A percentile compares a stretch with the other conserved stretches of the same genome.
Conservation (phyloP, 2,113 vertebrate species). For the Atherinomorus stipes region DNA sequence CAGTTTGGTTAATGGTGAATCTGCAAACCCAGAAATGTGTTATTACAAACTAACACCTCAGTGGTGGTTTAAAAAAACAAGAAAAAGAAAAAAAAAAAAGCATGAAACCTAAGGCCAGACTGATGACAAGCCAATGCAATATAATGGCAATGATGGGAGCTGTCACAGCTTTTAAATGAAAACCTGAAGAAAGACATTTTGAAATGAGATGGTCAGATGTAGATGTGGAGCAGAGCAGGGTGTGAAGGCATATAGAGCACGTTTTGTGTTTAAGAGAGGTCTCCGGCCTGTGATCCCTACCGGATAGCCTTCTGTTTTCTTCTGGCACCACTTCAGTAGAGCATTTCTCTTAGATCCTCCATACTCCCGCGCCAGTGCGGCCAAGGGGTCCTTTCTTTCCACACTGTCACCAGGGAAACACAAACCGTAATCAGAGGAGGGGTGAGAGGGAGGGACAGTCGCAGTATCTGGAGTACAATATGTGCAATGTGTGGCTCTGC, state of each 20-base stretch:
- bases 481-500: not conserved
- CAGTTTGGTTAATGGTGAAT: conserved; percentile 29
- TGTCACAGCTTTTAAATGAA: conserved; percentile 39
- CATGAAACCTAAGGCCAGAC: conserved; percentile 10
- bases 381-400: conserved; percentile 96
- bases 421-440: conserved; percentile 43
- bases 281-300: conserved; percentile 82
- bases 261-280: conserved; percentile 46
- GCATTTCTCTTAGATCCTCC: conserved; percentile 98
- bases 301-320: conserved; percentile 96
- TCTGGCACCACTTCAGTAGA: conserved; percentile 98
- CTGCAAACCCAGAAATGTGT: conserved; percentile 25
- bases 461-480: not conserved
- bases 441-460: not conserved
- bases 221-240: conserved; percentile 22
- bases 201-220: conserved; percentile 17
- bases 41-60: conserved; percentile 18
- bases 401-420: conserved; percentile 86
- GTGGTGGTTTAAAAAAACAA: not conserved
- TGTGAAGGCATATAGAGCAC: conserved; percentile 39
- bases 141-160: not conserved
- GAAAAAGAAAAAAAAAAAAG: not conserved
- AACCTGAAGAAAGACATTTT: conserved; percentile 7
- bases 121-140: conserved; percentile 6
- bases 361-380: conserved; percentile 93